phyloP scores from a whole-genome alignment of 2,113 vertebrate species.

The Helogale parvula region DNA sequence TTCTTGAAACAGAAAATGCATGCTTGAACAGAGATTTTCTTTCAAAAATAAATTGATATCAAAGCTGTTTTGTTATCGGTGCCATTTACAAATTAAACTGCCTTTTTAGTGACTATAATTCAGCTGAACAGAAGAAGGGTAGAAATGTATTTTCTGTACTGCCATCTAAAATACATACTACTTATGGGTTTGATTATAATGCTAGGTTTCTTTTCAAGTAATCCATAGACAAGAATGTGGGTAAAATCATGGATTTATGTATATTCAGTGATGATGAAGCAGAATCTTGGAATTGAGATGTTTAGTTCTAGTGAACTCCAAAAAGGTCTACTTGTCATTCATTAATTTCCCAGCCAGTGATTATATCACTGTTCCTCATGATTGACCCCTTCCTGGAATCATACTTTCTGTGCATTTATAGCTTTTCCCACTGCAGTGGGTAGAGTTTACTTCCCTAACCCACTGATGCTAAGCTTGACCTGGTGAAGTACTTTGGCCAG shows the following conservation, averaged over 20 bases:
- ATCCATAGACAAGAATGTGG: neutral
- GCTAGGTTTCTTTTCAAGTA: neutral
- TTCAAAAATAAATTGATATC: constrained; percentile 29
- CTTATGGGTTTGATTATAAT: neutral
- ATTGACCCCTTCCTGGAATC: neutral
- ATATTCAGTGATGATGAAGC: constrained; percentile 1
- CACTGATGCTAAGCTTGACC: neutral
- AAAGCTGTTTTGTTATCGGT: constrained; percentile 36
- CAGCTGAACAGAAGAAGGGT: neutral
- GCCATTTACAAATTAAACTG: constrained; percentile 37
- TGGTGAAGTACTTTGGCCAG: neutral
- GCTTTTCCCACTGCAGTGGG: neutral
- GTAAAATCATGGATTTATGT: neutral
- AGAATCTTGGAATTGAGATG: neutral
- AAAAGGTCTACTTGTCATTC: neutral
- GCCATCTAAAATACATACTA: neutral
- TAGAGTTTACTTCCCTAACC: neutral
- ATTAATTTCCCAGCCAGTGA: neutral
- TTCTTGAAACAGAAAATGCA: constrained; percentile 49
- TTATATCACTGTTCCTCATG: neutral
- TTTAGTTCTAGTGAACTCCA: neutral
- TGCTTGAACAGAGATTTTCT: constrained; percentile 28
- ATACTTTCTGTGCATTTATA: neutral
- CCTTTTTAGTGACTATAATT: constrained; percentile 14
- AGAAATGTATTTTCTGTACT: constrained; percentile 20